Evolutionary conservation across 64 coral and sea anemone species (phyloP), one percentile per base, ranked within the genome.

Genomic region (Actinia equina): DNA sequence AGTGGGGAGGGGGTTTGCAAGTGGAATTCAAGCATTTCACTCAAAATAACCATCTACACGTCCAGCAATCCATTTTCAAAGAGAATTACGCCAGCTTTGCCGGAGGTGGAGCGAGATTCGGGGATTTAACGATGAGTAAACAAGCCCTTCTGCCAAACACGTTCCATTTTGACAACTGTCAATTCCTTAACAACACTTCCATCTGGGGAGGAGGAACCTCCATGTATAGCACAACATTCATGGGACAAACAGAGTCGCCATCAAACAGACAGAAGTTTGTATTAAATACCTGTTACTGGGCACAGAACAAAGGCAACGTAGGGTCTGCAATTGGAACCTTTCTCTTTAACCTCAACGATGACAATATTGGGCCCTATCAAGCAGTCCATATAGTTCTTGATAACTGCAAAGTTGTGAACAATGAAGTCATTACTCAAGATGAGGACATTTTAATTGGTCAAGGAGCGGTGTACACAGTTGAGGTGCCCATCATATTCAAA

Each of bases 1-100:
- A 81, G n/a, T 92, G 90, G 94, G 94, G 94, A 42, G 94, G 94
- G 4, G 94, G 94, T 12, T 63, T 95, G 52, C 94, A 92, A 43
- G 84, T 89, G 49, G 83, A 89, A 63, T 56, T 79, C 22, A 52
- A 52, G 27, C 10, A 89, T 71, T 43, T 57, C 14, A 57, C 88
- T 16, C 89, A 69, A 52, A 52, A 27, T 19, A 86, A 95, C 71
- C 53, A 6, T 12, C 12, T 95, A 51, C 20, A 43, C 19, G 63
- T 95, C 43, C 43, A 55, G 70, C 43, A 82, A 56, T 83, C 86
- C 26, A 77, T 3, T 11, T 95, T 95, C 83, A n/a, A 51, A 4
- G n/a, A 89, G 16, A 95, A 95, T 45, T 79, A 44, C 62, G 94
- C 94, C 22, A 23, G n/a, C 4, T 95, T 78, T 25, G 52, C 87